These are phyloP conservation scores for Sesamia inferens DNA, from an alignment of 2,888 invertebrate species.

Conservation along the genomic window DNA sequence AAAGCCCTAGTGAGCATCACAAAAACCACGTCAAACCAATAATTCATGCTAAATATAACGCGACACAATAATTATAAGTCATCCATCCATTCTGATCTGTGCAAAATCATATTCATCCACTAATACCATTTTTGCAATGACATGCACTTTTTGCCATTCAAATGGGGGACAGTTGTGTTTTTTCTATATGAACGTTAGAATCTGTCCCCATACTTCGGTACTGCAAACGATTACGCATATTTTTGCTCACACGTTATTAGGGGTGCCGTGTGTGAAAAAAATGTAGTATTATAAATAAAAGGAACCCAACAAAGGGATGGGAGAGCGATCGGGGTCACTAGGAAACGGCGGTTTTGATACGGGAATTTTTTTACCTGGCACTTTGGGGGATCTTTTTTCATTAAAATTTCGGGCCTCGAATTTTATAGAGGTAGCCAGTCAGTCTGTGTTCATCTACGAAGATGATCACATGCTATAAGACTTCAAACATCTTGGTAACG, in stretches of 20 bases:
- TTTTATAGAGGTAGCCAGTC: conserved; percentile 86
- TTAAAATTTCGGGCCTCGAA: conserved; percentile 80
- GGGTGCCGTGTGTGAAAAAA: conserved; percentile 90
- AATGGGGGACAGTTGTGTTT: conserved; percentile 88
- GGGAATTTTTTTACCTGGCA: conserved; percentile 88
- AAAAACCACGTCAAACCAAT: conserved; percentile 87
- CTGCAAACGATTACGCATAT: conserved; percentile 87
- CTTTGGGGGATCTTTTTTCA: conserved; percentile 85
- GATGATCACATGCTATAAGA: conserved; percentile 89
- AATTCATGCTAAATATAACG: conserved; percentile 89
- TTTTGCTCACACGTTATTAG: conserved; percentile 88
- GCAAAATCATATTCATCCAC: conserved; percentile 88
- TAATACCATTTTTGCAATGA: conserved; percentile 89
- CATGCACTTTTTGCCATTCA: conserved; percentile 90
- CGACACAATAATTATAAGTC: conserved; percentile 89
- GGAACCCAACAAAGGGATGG: conserved; percentile 88
- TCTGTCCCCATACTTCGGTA: conserved; percentile 72
- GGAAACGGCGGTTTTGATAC: conserved; percentile 90
- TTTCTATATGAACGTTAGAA: conserved; percentile 77
- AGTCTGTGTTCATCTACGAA: conserved; percentile 90
- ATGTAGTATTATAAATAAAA: conserved; percentile 89
- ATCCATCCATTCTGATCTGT: conserved; percentile 87
- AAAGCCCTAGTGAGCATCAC: conserved; percentile 59
- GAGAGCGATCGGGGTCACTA: conserved; percentile 90
- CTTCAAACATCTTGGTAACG: conserved; percentile 70